Base-by-base conservation (phyloP, 2,113 vertebrate genomes). In the Myiozetetes cayanensis region DNA sequence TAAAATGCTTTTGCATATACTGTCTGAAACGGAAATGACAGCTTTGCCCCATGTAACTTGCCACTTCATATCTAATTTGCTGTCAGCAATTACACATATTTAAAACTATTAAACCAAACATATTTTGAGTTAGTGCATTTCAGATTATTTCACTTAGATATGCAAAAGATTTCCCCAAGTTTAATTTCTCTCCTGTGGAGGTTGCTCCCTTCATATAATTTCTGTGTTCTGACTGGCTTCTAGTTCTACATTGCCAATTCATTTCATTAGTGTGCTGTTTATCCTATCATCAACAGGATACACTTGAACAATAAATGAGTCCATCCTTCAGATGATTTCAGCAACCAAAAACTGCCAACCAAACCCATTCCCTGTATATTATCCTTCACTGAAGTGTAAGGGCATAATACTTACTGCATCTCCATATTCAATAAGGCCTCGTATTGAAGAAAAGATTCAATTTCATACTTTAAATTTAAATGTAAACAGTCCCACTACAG, bases 251-350 rank as follows among this genome's bases (percentile, higher is more conserved):
- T 55, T 78, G 44, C 58, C 52, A 72, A 30, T 96, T 84, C 44
- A 79, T 94, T 93, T 93, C 18, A 16, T 91, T 82, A 88, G n/a
- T 0, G 0, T 78, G 28, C 84, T 82, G 52, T 86, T 95, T 95
- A 58, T 85, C 46, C 76, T 86, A 30, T 72, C 59, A 67, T 81
- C 68, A 66, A 66, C 44, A 35, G 41, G 56, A 90, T 53, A 82
- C 49, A 85, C 66, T 90, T 52, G 70, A 89, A 89, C 82, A 93
- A 85, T 68, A 94, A 89, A 94, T 74, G 15, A 90, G 28, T 73
- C 82, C 70, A 76, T 82, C 85, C 50, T 87, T 85, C 71, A 80
- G 82, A 93, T 94, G 80, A 90, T 91, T 88, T 74, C 61, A 85
- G 83, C 74, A 92, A 78, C 76, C 37, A 66, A 81, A 83, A 83